Evolutionary conservation across 2,113 vertebrate species (phyloP).

Genomic region (Edolisoma coerulescens): DNA sequence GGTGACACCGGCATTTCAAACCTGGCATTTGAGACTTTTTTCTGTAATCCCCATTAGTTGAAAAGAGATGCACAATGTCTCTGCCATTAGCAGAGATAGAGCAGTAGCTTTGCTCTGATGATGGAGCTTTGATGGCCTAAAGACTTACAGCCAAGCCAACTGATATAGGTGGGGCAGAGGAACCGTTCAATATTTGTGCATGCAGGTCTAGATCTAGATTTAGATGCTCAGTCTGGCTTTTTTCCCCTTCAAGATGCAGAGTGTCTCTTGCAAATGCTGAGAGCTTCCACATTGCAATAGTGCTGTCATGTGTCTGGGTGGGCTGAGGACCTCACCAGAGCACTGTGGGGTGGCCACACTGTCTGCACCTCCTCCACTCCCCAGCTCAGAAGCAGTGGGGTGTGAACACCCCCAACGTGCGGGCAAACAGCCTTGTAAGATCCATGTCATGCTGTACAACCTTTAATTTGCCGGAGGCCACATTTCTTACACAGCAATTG

Average conservation of each 20-base stretch:
- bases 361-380: not conserved
- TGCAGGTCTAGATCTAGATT: not conserved
- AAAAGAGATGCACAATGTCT: not conserved
- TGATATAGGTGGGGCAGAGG: not conserved
- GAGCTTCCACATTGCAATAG: not conserved
- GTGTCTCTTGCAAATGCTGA: not conserved
- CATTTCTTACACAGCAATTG: not conserved
- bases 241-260: not conserved
- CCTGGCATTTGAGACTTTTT: not conserved
- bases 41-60: not conserved
- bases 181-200: fast-evolving
- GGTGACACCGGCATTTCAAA: not conserved
- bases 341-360: not conserved
- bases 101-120: not conserved
- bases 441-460: not conserved
- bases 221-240: not conserved
- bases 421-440: not conserved
- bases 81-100: not conserved
- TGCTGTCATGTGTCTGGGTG: not conserved
- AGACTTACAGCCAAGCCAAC: not conserved
- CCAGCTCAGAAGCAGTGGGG: not conserved
- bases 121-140: not conserved
- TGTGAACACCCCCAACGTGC: not conserved
- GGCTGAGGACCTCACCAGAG: not conserved
- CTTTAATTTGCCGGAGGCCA: not conserved